Evolutionary conservation across 2,113 vertebrate species (phyloP).

Genomic region (Indicator maculatus): DNA sequence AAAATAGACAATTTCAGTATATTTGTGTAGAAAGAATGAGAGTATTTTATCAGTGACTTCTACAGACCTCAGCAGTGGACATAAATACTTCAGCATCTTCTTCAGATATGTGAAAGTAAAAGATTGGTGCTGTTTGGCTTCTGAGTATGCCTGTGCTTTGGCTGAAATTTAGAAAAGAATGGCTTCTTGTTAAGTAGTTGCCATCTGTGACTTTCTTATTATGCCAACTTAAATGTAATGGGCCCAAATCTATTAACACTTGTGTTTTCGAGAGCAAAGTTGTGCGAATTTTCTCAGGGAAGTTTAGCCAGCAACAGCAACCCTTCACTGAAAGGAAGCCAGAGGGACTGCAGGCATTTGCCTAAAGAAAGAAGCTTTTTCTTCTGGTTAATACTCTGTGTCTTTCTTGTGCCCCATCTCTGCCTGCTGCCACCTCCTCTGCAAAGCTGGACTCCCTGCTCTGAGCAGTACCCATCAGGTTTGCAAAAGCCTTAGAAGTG

Average conservation of each 20-base stretch:
- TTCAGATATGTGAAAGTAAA: slow-evolving; percentile 67
- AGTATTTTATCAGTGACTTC: neutral
- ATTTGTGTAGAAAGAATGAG: neutral
- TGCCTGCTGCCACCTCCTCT: neutral
- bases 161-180: slow-evolving; percentile 65
- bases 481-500: neutral
- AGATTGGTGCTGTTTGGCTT: slow-evolving; percentile 73
- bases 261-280: neutral
- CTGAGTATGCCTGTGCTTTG: slow-evolving; percentile 73
- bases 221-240: neutral
- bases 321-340: neutral
- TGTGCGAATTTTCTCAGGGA: neutral
- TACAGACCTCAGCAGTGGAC: slow-evolving; percentile 72
- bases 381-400: accelerated
- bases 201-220: neutral
- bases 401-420: neutral
- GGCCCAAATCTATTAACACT: neutral
- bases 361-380: neutral
- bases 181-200: neutral
- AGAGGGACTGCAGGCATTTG: neutral
- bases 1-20: neutral
- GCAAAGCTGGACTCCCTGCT: neutral
- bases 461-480: neutral
- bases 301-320: neutral
- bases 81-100: slow-evolving; percentile 77